Conservation (phyloP, 2,888 invertebrate genomes). For the Acronicta leporina region DNA sequence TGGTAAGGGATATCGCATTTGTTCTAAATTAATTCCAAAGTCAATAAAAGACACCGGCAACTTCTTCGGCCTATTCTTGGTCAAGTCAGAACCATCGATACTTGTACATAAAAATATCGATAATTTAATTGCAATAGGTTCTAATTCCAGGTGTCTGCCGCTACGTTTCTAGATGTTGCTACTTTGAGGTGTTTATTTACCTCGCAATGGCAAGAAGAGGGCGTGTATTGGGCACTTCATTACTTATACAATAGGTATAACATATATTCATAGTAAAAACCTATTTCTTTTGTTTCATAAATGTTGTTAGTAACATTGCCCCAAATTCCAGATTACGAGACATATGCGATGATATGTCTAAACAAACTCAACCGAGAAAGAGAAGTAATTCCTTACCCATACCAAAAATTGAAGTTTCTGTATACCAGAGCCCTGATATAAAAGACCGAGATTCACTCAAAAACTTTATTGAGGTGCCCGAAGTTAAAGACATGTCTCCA, state of each 20-base stretch:
- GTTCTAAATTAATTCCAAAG: no score
- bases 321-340: constrained; percentile 92
- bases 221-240: constrained; percentile 98
- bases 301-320: neutral
- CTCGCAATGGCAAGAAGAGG: constrained; percentile 99
- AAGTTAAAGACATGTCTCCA: constrained; percentile 91
- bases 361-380: constrained; percentile 94
- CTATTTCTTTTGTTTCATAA: neutral
- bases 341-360: constrained; percentile 94
- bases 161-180: constrained; percentile 98
- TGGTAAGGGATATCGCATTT: no score
- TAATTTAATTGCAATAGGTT: neutral
- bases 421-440: constrained; percentile 93
- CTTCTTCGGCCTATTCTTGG: no score
- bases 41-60: no score
- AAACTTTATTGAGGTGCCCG: constrained; percentile 94
- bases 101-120: no score
- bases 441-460: constrained; percentile 91
- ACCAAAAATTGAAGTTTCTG: constrained; percentile 96
- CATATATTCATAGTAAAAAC: neutral
- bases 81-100: neutral
- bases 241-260: constrained; percentile 95
- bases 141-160: constrained; percentile 92
- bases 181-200: constrained; percentile 98
- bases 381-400: constrained; percentile 98